Conservation (phyloP, 2,113 vertebrate genomes). For the Podilymbus podiceps region DNA sequence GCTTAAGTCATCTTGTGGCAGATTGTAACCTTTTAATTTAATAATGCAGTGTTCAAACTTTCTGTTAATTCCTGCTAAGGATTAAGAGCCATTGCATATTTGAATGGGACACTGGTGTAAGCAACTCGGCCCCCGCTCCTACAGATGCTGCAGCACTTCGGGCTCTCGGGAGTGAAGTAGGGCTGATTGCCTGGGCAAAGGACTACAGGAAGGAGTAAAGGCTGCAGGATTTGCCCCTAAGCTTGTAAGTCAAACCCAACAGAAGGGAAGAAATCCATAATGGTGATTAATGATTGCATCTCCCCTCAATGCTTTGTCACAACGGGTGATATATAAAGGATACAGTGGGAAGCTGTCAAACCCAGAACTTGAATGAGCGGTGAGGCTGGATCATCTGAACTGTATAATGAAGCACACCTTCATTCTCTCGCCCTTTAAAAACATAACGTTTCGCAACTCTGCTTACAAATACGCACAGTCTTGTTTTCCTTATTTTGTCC, state of each 20-base stretch:
- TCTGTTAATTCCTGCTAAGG: not conserved
- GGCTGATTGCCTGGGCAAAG: not conserved
- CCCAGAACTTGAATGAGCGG: not conserved
- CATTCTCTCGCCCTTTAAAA: not conserved
- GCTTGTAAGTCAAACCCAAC: not conserved
- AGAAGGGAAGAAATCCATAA: constrained; percentile 42
- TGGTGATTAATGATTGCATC: constrained; percentile 42
- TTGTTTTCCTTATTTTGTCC: not conserved
- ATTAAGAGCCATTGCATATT: not conserved
- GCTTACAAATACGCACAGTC: not conserved
- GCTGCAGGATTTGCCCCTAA: constrained; percentile 15
- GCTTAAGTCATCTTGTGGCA: constrained; percentile 36
- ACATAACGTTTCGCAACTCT: not conserved
- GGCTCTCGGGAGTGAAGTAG: not conserved
- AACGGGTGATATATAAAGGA: constrained; percentile 49
- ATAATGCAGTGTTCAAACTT: constrained; percentile 47
- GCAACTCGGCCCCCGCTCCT: not conserved
- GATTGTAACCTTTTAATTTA: constrained; percentile 62
- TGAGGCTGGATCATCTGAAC: constrained; percentile 5
- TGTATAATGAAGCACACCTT: not conserved
- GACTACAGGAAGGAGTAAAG: not conserved
- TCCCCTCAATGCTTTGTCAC: constrained; percentile 33
- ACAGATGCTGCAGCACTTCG: not conserved
- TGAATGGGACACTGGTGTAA: not conserved
- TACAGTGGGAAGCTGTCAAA: constrained; percentile 43